Evolutionary conservation across 2,113 vertebrate species (phyloP).

Genomic region (Notarius quadriscutis): DNA sequence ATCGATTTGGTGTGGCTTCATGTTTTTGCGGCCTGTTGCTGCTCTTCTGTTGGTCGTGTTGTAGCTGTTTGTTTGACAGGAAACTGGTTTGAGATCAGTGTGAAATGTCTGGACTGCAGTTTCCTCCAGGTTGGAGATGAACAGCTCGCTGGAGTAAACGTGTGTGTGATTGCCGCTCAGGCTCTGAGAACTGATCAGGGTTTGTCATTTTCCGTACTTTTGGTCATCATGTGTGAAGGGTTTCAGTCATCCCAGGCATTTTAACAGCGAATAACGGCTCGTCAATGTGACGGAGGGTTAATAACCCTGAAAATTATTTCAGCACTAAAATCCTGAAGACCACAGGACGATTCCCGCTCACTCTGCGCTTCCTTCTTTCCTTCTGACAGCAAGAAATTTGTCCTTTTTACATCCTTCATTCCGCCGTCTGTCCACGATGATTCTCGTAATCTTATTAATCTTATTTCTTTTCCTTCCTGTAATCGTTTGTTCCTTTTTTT

Average conservation of each 20-base stretch:
- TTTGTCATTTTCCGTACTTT: background rate
- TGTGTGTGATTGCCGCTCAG: background rate
- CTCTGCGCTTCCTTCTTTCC: background rate
- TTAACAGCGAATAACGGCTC: background rate
- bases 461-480: background rate
- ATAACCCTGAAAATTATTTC: background rate
- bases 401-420: background rate
- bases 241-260: background rate
- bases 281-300: background rate
- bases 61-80: background rate
- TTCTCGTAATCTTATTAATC: background rate
- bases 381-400: background rate
- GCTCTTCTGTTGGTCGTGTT: too few relatives aligned
- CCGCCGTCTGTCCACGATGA: background rate
- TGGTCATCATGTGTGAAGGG: background rate
- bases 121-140: background rate
- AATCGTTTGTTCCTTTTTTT: background rate
- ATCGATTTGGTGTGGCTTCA: background rate
- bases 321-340: background rate
- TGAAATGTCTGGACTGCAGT: background rate
- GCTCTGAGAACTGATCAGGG: background rate
- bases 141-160: background rate
- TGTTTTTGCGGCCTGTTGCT: background rate
- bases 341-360: background rate
- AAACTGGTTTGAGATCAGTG: conserved; percentile 10